phyloP scores from a whole-genome alignment of 2,113 vertebrate species.

The Patagioenas fasciata region DNA sequence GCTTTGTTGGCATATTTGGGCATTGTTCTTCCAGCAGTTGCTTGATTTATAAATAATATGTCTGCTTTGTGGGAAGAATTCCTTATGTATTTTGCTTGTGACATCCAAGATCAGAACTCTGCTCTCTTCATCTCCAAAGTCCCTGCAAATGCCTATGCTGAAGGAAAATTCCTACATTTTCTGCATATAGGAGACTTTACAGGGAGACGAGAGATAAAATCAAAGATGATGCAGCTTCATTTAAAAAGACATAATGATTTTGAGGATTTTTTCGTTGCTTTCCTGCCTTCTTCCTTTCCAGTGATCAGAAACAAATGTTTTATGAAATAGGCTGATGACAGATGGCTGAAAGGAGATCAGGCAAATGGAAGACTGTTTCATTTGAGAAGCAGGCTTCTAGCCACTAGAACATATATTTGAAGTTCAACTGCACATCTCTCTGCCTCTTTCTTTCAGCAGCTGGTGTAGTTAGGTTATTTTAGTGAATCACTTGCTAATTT shows the following conservation, averaged over 20 bases:
- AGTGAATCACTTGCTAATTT: constrained; percentile 26
- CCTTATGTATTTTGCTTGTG: not conserved
- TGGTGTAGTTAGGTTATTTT: constrained; percentile 1
- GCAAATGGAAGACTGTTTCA: not conserved
- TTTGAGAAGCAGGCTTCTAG: not conserved
- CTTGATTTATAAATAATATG: not conserved
- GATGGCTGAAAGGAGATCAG: not conserved
- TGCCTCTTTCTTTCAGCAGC: not conserved
- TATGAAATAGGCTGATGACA: not conserved
- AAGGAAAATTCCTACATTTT: not conserved
- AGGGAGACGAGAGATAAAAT: not conserved
- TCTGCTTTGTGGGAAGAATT: not conserved
- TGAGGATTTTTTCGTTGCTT: not conserved
- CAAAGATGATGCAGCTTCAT: not conserved
- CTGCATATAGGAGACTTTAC: not conserved
- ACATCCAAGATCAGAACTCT: not conserved
- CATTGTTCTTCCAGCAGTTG: not conserved
- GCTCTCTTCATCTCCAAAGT: not conserved
- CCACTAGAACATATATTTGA: not conserved
- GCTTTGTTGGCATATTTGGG: not conserved
- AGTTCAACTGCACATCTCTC: not conserved
- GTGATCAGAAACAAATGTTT: not conserved
- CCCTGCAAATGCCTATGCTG: not conserved
- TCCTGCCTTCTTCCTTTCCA: not conserved
- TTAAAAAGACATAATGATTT: not conserved